These are phyloP conservation scores for Tachina lurida DNA, from an alignment of 2,888 invertebrate genomes.

Conservation along the genomic window DNA sequence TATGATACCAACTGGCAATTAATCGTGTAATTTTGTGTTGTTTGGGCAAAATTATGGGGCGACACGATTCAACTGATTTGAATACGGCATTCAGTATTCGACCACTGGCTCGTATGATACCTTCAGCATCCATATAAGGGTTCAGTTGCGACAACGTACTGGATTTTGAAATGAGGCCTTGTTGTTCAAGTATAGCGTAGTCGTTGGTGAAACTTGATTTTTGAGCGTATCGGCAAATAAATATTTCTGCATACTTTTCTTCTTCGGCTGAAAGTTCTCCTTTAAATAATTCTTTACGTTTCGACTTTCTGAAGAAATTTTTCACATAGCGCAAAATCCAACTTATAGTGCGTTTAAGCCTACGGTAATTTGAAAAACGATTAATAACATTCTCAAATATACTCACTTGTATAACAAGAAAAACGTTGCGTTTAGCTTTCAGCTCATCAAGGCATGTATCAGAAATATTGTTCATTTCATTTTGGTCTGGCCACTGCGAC, in stretches of 20 bases:
- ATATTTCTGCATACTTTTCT: not conserved
- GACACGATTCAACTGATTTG: constrained; percentile 4
- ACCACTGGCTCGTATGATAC: constrained; percentile 16
- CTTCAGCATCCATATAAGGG: constrained; percentile 15
- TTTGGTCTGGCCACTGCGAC: not conserved
- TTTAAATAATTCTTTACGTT: not conserved
- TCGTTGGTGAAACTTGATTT: not conserved
- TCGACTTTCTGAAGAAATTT: constrained; percentile 4
- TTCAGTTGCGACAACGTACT: no score
- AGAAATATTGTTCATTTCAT: not conserved
- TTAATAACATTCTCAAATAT: not conserved
- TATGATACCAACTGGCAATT: no score
- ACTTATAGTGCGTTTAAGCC: constrained; percentile 1
- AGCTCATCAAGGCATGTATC: not conserved
- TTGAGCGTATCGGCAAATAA: constrained; percentile 10
- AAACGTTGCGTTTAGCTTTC: not conserved
- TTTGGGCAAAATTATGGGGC: constrained; percentile 1
- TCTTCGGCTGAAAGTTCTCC: constrained; percentile 22
- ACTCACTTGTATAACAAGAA: constrained; percentile 13
- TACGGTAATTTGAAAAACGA: not conserved
- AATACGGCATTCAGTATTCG: constrained; percentile 21
- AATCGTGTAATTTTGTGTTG: no score
- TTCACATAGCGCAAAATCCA: constrained; percentile 3
- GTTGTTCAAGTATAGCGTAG: no score
- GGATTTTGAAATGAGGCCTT: no score